phyloP scores from a whole-genome alignment of 2,888 invertebrate species.

The Unio pictorum region DNA sequence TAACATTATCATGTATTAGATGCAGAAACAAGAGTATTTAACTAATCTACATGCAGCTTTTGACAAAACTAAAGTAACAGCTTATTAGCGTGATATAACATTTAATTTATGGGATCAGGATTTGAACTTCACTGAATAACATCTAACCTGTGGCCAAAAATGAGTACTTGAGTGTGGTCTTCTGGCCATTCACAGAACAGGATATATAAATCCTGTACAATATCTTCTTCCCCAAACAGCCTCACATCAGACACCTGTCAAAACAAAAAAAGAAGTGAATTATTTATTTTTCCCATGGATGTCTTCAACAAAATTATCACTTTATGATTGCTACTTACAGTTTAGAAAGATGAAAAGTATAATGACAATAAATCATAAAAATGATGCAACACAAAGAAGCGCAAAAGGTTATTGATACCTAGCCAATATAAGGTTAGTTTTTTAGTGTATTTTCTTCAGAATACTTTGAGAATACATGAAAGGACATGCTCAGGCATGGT shows the following conservation, averaged over 20 bases:
- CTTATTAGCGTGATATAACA: no score
- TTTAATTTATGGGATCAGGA: no score
- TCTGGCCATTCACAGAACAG: constrained; percentile 82
- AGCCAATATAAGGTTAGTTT: no score
- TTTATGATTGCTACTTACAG: not conserved
- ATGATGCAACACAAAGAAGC: not conserved
- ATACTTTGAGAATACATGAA: no score
- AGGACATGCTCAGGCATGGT: no score
- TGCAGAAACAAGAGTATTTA: no score
- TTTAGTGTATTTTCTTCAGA: no score
- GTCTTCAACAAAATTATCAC: not conserved
- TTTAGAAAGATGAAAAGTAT: not conserved
- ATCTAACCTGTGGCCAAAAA: constrained; percentile 79
- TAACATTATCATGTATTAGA: no score
- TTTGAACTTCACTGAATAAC: no score
- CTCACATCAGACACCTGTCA: constrained; percentile 75
- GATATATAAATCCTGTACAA: constrained; percentile 75
- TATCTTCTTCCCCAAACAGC: constrained; percentile 76
- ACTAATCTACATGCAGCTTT: no score
- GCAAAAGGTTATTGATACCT: no score
- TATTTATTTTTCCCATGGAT: not conserved
- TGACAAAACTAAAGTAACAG: no score
- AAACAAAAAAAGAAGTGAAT: constrained; percentile 2
- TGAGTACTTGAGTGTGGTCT: constrained; percentile 78
- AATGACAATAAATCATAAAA: not conserved